Evolutionary conservation across 2,797 vertebrate species (phyloP).

Genomic region (Sebastes hubbsi): DNA sequence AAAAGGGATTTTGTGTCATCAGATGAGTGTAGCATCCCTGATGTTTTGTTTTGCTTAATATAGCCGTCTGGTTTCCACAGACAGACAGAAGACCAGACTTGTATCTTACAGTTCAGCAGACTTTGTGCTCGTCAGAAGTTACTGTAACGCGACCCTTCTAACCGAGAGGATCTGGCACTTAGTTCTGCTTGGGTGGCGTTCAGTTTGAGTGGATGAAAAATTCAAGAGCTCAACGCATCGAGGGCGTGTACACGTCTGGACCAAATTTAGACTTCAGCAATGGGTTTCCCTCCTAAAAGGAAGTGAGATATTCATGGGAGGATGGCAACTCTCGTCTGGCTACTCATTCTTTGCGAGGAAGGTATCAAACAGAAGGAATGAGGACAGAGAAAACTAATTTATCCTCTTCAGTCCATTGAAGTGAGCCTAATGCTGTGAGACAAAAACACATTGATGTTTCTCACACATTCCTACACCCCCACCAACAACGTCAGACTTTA

Average conservation of each 20-base stretch:
- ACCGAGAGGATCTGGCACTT: conserved; percentile 21
- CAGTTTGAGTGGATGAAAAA: conserved; percentile 51
- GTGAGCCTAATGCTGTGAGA: conserved; percentile 21
- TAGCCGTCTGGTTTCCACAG: neutral
- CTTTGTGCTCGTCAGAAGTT: neutral
- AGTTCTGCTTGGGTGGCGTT: conserved; percentile 29
- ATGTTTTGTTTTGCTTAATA: neutral
- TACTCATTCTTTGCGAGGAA: neutral
- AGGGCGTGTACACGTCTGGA: neutral
- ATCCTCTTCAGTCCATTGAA: conserved; percentile 16
- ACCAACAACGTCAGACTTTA: conserved; percentile 10
- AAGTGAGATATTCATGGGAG: neutral
- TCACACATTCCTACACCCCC: conserved; percentile 22
- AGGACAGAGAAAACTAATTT: conserved; percentile 35
- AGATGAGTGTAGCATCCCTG: neutral
- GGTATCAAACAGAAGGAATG: conserved; percentile 17
- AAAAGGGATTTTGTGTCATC: neutral
- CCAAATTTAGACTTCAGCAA: conserved; percentile 18
- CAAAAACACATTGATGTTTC: conserved; percentile 49
- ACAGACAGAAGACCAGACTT: neutral
- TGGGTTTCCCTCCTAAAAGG: conserved; percentile 2
- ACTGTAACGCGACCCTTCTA: neutral
- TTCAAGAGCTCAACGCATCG: conserved; percentile 36
- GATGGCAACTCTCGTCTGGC: neutral
- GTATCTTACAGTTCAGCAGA: neutral